phyloP scores from a whole-genome alignment of 2,888 invertebrate genomes.

The Noctua janthe region DNA sequence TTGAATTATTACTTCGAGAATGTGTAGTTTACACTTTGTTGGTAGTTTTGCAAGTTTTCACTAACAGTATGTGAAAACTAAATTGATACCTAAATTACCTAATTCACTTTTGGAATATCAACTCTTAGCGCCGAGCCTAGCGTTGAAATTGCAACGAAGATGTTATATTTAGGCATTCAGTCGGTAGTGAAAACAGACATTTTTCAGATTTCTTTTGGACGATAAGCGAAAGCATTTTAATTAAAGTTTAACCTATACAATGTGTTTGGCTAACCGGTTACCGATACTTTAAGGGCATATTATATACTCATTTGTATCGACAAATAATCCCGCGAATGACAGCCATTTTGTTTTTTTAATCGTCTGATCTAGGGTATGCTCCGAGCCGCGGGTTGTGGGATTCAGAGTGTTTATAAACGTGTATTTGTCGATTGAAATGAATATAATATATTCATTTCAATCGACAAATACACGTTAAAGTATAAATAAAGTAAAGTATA shows the following conservation, averaged over 20 bases:
- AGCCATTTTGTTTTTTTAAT: too few species aligned
- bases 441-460: too few species aligned
- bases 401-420: too few species aligned
- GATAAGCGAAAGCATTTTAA: neutral
- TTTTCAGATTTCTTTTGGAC: neutral
- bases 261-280: too few species aligned
- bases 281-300: too few species aligned
- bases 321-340: too few species aligned
- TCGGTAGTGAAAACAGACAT: neutral
- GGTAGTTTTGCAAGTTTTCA: neutral
- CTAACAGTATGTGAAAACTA: neutral
- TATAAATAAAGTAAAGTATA: too few species aligned
- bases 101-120: neutral
- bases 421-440: too few species aligned
- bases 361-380: too few species aligned
- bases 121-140: neutral
- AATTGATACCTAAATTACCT: neutral
- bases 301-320: too few species aligned
- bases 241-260: neutral
- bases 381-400: too few species aligned
- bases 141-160: neutral
- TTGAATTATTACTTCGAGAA: neutral
- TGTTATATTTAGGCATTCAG: neutral
- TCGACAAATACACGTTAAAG: too few species aligned
- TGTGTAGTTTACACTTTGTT: neutral